Evolutionary conservation across 2,888 invertebrate genomes (phyloP).

Genomic region (Philopedon plagiatum): DNA sequence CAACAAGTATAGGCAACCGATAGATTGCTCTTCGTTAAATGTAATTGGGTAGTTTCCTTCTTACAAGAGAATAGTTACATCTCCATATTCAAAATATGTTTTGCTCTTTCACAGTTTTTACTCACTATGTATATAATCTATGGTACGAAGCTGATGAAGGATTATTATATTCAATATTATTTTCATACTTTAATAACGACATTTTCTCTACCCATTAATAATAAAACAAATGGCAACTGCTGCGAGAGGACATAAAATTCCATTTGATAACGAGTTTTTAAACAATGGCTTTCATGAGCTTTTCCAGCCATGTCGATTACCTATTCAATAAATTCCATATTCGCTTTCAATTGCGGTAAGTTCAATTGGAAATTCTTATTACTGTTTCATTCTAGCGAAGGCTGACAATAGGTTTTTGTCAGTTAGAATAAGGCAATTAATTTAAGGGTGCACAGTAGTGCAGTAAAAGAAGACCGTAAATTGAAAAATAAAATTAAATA

Average conservation of each 20-base stretch:
- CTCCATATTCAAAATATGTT: too few relatives aligned
- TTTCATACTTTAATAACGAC: background rate
- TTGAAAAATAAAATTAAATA: too few relatives aligned
- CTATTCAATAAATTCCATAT: constrained; percentile 3
- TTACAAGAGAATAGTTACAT: too few relatives aligned
- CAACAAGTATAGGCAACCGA: too few relatives aligned
- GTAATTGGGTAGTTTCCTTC: too few relatives aligned
- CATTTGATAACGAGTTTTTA: constrained; percentile 1
- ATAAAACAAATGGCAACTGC: background rate
- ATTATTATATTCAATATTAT: too few relatives aligned
- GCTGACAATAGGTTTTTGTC: background rate
- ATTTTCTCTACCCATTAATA: background rate
- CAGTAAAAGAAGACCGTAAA: too few relatives aligned
- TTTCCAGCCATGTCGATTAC: background rate
- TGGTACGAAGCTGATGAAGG: too few relatives aligned
- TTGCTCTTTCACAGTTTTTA: too few relatives aligned
- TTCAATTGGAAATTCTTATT: background rate
- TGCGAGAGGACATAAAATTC: background rate
- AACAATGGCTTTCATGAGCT: background rate
- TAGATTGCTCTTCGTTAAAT: too few relatives aligned
- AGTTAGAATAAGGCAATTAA: background rate
- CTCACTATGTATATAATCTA: too few relatives aligned
- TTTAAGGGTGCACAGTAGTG: too few relatives aligned
- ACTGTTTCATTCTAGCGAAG: background rate
- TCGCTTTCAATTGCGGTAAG: background rate